Percentiles rank a stretch among this genome's conserved stretches.
Evolutionary conservation across 2,888 invertebrate genomes (phyloP).

Genomic region (Drosophila eohydei): DNA sequence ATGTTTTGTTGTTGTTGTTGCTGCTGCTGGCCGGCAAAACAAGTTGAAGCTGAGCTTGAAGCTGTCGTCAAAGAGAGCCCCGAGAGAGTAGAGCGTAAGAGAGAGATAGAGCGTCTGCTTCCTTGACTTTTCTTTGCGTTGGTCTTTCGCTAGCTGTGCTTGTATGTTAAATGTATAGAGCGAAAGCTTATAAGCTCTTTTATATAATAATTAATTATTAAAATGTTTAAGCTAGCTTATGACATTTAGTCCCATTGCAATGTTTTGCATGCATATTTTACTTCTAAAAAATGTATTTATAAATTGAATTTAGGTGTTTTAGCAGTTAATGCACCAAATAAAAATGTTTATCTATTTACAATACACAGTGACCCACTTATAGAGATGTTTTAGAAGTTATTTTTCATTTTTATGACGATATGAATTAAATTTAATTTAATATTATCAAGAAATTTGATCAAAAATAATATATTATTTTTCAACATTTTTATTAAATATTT

Average conservation of each 20-base stretch:
- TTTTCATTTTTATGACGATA: too few species aligned
- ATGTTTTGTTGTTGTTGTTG: slow-evolving; percentile 25
- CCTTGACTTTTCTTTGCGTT: slow-evolving; percentile 15
- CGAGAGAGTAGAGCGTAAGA: background rate
- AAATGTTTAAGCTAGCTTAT: background rate
- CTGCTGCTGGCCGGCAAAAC: slow-evolving; percentile 53
- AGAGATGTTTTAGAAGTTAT: too few species aligned
- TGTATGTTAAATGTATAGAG: background rate
- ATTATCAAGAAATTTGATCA: too few species aligned
- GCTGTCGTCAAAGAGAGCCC: slow-evolving; percentile 12
- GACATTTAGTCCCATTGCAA: background rate
- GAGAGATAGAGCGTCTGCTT: slow-evolving; percentile 1
- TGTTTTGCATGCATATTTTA: background rate
- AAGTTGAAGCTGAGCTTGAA: slow-evolving; percentile 56
- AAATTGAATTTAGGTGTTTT: too few species aligned
- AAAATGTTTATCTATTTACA: too few species aligned
- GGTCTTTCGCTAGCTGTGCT: slow-evolving; percentile 21
- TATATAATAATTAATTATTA: background rate
- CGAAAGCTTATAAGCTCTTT: slow-evolving; percentile 1
- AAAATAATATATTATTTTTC: too few species aligned
- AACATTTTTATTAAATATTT: too few species aligned
- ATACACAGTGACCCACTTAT: too few species aligned
- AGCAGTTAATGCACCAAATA: too few species aligned
- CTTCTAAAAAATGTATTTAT: background rate
- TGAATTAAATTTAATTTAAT: too few species aligned